Evolutionary conservation across 2,113 vertebrate species (phyloP), one percentile per base, ranked within the genome.

Genomic region (Aspidoscelis tigris): DNA sequence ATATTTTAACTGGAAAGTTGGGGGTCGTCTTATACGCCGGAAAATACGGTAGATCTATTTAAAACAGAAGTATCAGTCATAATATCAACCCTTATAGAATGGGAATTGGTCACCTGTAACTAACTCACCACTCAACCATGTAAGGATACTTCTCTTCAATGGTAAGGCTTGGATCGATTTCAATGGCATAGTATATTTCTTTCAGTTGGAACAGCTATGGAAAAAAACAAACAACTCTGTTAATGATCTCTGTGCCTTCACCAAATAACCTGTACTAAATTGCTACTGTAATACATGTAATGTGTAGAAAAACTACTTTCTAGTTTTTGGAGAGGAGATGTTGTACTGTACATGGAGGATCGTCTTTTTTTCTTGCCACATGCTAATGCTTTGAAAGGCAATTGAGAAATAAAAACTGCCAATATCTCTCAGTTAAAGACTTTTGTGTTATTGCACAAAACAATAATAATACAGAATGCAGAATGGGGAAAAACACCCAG

Each of bases 101-200:
- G 14, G 3, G 21, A 79, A 50, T 33, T 11, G 11, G 70, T 78
- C 70, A 86, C 61, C 65, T 55, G 64, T 77, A 71, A 2, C 2
- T 71, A n/a, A 92, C 98, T 97, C 91, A 99, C 99, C 99, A 99
- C 92, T 99, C 99, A 82, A 99, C 98, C 96, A 99, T 99, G 75
- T 98, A 97, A 0, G 99, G 99, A 75, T 96, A 98, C 87, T 99
- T 99, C 92, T 99, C 97, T 90, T 99, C 98, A 90, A 97, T 95
- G 14, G 96, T 97, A 87, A 99, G 97, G 21, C 93, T 75, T 3
- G 99, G 98, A 91, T 99, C 98, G 44, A 99, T 96, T 95, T 99
- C 99, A 86, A 99, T 99, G 78, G 98, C 96, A 33, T 99, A 99
- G 76, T 99, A 99, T 16, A 96, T 98, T 82, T 99, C 96, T 93